Base-by-base conservation (phyloP, 2,888 invertebrate species). In the Cryptus armator region DNA sequence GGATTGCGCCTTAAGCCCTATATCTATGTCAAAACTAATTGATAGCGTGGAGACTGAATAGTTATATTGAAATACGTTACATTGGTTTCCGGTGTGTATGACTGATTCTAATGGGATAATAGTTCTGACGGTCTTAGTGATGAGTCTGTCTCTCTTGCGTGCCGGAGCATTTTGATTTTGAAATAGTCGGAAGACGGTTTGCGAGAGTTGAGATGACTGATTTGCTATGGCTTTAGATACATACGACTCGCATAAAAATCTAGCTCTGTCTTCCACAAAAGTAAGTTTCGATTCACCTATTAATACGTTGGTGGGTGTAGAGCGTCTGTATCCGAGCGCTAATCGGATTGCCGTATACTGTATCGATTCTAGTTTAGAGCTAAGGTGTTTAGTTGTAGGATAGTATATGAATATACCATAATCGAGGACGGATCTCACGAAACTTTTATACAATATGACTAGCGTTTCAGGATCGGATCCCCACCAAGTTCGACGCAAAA, bases 391-490 rank as follows among this genome's bases (percentile, higher is more conserved):
- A 4, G 51, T 48, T 14, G 5, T 56, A 14, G 85, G 84, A 70
- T 59, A 81, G 16, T 77, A 84, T 29, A 85, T 44, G 66, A 84
- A 84, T 16, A 70, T 46, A 10, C 76, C 83, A 70, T 85, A 83
- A 19, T 87, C 85, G 3, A 86, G 53, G 4, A 46, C 66, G n/a
- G 86, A 82, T n/a, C 85, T 14, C 1, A 87, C 72, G 56, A 68
- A 77, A 37, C 87, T 87, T 70, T 84, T 86, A 67, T 87, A 85
- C 16, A 84, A 43, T 1, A 64, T 81, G 9, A 79, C 19, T 14
- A 87, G 70, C 0, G 84, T 87, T 59, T 79, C 62, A 0, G 79
- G 79, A 46, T 82, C 74, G 14, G 81, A 67, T 12, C 84, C 81
- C 84, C 81, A 81, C 66, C 81, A 81, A 14, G 77, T 72, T 4